These are phyloP conservation scores for Pseudolaguvia tuberculata DNA, from an alignment of 2,113 vertebrate genomes.

Conservation along the genomic window DNA sequence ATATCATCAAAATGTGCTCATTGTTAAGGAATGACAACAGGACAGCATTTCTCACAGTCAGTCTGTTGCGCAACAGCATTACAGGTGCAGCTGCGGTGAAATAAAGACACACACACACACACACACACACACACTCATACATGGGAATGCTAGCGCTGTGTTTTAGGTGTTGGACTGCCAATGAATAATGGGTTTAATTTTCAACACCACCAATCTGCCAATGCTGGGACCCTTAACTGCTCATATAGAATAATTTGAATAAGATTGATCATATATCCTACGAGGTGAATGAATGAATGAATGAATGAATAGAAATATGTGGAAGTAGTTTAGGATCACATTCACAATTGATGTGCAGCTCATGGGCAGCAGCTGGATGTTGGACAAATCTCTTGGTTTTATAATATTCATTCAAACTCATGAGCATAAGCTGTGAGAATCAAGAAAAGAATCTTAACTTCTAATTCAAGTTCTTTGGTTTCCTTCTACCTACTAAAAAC, in stretches of 20 bases:
- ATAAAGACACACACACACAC: not conserved
- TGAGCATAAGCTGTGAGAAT: no score
- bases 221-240: no score
- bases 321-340: not conserved
- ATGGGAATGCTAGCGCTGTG: not conserved
- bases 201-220: no score
- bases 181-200: no score
- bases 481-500: not conserved
- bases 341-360: not conserved
- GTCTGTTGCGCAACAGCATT: slow-evolving; percentile 6
- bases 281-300: not conserved
- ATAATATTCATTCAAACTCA: not conserved
- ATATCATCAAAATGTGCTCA: slow-evolving; percentile 24
- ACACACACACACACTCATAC: not conserved
- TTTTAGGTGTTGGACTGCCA: no score
- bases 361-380: not conserved
- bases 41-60: slow-evolving; percentile 17
- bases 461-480: not conserved
- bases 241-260: no score
- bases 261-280: not conserved
- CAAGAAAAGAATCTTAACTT: not conserved
- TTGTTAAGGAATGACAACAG: slow-evolving; percentile 33
- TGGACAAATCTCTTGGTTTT: not conserved
- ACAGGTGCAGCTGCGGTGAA: not conserved
- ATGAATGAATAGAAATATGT: not conserved